Base-by-base conservation (phyloP, 2,888 invertebrate genomes). In the Drosophila putrida region DNA sequence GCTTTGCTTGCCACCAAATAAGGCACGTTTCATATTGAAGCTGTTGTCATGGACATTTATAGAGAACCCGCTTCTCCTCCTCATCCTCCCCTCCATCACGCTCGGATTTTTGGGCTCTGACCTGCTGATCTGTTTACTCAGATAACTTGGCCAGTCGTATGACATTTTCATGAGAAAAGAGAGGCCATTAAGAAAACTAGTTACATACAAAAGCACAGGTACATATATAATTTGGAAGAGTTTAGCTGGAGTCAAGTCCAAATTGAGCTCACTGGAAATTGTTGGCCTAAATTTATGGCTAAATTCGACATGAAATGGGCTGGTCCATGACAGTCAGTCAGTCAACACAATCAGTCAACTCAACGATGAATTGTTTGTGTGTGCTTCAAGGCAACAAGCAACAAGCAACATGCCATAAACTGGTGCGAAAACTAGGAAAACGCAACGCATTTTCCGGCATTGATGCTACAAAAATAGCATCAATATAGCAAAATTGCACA, bases 161-260 rank as follows among this genome's bases (percentile, higher is more conserved):
- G 84, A 68, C 80, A 76, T 68, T 64, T 85, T 83, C 68, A 36
- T 53, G 50, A 43, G 63, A 80, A 74, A 74, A 44, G 36, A 50
- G 41, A 35, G 8, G 20, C 64, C 51, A 66, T 72, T 65, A 67
- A 68, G 51, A 59, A 64, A 85, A 78, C 83, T 53, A 77, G 81
- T 80, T 86, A 75, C 35, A 33, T 28, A 28, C 54, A 9, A 54
- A 9, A 54, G 25, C 20, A 13, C 4, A 36, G 35, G 36, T 44
- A 44, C 70, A 66, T 57, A 44, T 71, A 66, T 57, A 71, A 83
- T 80, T 77, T 65, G 53, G 44, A 41, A 38, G 63, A 68, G 39
- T 43, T 15, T 60, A 13, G 39, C 20, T 43, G 8, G n/a, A 25
- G 8, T 53, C 31, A 11, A 25, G 8, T 53, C 31, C 33, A 44